phyloP scores from a whole-genome alignment of 2,113 vertebrate genomes.

The Coptodon bakossiorum region DNA sequence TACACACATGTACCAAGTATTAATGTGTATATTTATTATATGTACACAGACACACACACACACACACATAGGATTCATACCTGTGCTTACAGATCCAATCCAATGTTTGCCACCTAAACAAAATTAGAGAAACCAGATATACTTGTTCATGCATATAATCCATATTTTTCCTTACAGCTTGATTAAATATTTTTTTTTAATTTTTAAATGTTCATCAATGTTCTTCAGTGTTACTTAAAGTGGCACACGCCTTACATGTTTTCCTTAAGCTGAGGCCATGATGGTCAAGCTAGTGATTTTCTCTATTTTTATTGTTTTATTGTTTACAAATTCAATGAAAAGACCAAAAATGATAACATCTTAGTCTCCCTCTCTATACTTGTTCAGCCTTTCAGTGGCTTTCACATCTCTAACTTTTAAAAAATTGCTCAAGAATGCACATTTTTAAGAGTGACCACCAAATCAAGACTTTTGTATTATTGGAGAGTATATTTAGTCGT shows the following conservation, averaged over 20 bases:
- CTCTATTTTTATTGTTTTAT: accelerated
- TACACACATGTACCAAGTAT: neutral
- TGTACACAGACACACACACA: neutral
- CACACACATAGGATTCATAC: neutral
- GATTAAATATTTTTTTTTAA: neutral
- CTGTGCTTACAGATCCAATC: neutral
- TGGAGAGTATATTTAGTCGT: accelerated
- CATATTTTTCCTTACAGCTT: neutral
- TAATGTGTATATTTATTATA: neutral
- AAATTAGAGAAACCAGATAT: neutral
- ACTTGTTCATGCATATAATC: neutral
- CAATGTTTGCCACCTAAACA: neutral
- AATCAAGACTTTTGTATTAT: neutral
- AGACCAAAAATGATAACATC: neutral
- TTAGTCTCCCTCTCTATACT: neutral
- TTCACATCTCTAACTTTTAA: neutral
- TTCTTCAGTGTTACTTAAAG: neutral
- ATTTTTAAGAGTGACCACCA: neutral
- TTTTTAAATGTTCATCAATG: neutral
- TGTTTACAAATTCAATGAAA: neutral
- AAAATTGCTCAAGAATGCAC: neutral
- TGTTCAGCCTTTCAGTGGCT: neutral
- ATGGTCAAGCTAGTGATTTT: neutral
- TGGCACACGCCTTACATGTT: neutral
- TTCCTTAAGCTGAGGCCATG: neutral